phyloP scores from a whole-genome alignment of 2,113 vertebrate genomes.

The Colinus virginianus region DNA sequence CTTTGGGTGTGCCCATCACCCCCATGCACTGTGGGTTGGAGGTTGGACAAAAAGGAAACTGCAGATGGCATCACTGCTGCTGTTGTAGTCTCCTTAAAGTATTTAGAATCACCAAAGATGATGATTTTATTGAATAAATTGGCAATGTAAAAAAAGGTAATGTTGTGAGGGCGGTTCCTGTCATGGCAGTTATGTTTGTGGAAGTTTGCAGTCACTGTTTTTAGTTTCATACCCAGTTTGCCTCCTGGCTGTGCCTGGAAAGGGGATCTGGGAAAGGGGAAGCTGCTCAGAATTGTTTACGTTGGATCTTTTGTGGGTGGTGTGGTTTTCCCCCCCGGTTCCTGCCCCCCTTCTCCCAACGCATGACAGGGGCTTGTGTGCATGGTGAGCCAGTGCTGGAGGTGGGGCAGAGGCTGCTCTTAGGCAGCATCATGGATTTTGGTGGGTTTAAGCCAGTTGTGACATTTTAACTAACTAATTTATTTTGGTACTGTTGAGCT shows the following conservation, averaged over 20 bases:
- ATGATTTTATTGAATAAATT: not conserved
- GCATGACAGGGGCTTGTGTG: not conserved
- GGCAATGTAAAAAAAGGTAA: not conserved
- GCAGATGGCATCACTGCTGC: not conserved
- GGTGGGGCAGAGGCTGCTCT: not conserved
- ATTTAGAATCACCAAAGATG: not conserved
- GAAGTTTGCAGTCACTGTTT: not conserved
- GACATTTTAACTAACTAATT: not conserved
- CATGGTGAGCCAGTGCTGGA: rapidly evolving
- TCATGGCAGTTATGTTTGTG: not conserved
- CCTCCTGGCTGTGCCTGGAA: not conserved
- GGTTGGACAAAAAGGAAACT: not conserved
- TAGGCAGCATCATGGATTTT: not conserved
- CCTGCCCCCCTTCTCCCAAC: not conserved
- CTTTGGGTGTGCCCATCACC: not conserved
- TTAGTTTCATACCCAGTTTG: not conserved
- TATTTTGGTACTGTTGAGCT: not conserved
- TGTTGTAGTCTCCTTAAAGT: not conserved
- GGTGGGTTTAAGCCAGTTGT: not conserved
- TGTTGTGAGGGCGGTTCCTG: not conserved
- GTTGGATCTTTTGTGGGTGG: not conserved
- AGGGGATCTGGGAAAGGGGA: not conserved
- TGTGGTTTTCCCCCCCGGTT: not conserved
- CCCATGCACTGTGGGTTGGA: rapidly evolving
- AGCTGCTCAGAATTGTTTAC: not conserved